Evolutionary conservation across 2,113 vertebrate species (phyloP), one percentile per base, ranked within the genome.

Genomic region (Mormoops blainvillei): DNA sequence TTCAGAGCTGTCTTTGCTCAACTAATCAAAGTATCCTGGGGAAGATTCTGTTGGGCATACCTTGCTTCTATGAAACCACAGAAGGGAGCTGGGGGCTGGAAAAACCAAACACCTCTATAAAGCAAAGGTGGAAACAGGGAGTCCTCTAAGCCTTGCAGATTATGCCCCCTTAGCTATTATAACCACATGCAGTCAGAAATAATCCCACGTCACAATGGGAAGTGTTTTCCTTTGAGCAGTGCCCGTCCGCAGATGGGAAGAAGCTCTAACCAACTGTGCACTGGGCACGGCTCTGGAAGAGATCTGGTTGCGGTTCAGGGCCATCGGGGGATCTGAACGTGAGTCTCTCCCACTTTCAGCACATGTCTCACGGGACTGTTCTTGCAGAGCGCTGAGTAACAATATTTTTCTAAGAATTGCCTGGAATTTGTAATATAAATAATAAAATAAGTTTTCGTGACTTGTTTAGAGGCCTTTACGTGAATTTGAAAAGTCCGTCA

Each of bases 401-500:
- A 4, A 90, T 20, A 73, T 48, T 67, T 48, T 41, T 50, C 65
- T 76, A 36, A 45, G 87, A 94, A 91, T 70, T 81, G 48, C 76
- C 83, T 87, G 82, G 65, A 43, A 31, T 82, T 88, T 58, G 10
- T 65, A 38, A 36, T 45, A 43, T 36, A 65, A 71, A 88, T 22
- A 87, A 71, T 19, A 71, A 87, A 70, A 24, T 41, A 38, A 77
- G 36, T n/a, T 76, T 86, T 88, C 6, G 93, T 97, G 92, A 61
- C 28, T 92, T 20, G 41, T 95, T 96, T 91, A 97, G 87, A 94
- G 96, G 96, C 88, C 97, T 98, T 98, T 97, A 94, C 96, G 96
- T 98, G 95, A 97, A 97, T 97, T 93, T 96, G 94, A 94, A 96
- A 92, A 95, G 96, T 97, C 97, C 97, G 97, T 97, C 96, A 96